Evolutionary conservation across 1,140 invertebrate species (phyloP), one percentile per base, ranked within the genome.

Genomic region (Drosophila simulans): DNA sequence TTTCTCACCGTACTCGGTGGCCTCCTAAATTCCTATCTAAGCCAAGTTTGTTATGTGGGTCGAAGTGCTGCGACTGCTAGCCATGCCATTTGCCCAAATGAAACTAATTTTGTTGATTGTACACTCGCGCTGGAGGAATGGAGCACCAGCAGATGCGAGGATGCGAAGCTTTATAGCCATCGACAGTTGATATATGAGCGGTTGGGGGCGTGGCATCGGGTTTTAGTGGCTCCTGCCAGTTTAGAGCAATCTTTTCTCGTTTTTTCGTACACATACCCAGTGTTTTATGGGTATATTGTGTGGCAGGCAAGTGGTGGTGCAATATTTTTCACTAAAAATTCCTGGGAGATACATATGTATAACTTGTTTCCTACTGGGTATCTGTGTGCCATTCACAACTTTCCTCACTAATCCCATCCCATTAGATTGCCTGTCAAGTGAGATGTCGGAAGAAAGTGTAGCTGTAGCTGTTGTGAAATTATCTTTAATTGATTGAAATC

Each of bases 41-140:
- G 82, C 58, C 73, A 55, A 76, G 69, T 82, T 73, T 75, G 82
- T 58, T 78, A 78, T 86, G 78, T 85, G 82, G 77, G 74, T 60
- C 76, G 64, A 55, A n/a, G 4, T 60, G 58, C 58, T 62, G 43
- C 49, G 42, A 64, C 79, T 82, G 62, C 13, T n/a, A 31, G 82
- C 52, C 82, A 76, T 88, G 83, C 83, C 83, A 83, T 86, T 88
- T 86, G 83, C 42, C 86, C 55, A 88, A 86, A 88, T 86, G 83
- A 86, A 86, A 86, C 83, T 86, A 86, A 86, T 86, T 86, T 83
- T 88, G 79, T 88, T 86, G 83, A 86, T 86, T 86, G 83, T 86
- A 76, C 42, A 51, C 40, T 46, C 71, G 71, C 73, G 55, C 57
- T 45, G 53, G 4, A 13, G 56, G 68, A 73, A 73, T 59, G 54